Evolutionary conservation across 2,888 invertebrate species (phyloP).

Genomic region (Heliconius hortense): DNA sequence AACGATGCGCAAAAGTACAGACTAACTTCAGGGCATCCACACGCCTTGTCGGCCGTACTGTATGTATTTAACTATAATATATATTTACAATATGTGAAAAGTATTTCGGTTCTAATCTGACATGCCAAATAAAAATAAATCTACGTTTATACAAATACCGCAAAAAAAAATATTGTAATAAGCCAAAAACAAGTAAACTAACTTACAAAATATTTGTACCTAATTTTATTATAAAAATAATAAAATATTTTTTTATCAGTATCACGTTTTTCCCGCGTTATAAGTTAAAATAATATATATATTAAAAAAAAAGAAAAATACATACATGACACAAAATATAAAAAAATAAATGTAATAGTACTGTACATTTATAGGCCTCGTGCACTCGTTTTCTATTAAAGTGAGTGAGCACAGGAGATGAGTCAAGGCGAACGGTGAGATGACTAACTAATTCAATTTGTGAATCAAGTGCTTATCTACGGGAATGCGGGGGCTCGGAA

Average conservation of each 20-base stretch:
- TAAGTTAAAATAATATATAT: no score
- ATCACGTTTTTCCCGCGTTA: not conserved
- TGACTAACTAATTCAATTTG: conserved; percentile 61
- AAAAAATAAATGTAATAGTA: no score
- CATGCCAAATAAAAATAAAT: not conserved
- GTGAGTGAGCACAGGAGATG: conserved; percentile 38
- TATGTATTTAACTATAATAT: not conserved
- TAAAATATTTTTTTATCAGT: not conserved
- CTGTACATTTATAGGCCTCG: conserved; percentile 3
- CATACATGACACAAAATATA: no score
- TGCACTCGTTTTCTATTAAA: conserved; percentile 41
- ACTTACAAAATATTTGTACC: not conserved
- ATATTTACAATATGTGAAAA: not conserved
- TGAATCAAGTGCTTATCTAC: conserved; percentile 67
- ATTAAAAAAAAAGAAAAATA: no score
- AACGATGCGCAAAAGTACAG: no score
- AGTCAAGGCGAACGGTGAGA: conserved; percentile 54
- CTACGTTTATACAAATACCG: no score
- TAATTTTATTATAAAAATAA: not conserved
- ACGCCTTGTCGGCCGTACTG: not conserved
- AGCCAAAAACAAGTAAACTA: no score
- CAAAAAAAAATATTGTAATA: no score
- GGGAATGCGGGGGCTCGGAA: conserved; percentile 36
- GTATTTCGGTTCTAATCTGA: not conserved
- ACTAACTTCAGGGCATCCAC: not conserved